Conservation (phyloP, 2,888 invertebrate genomes). For the Steinernema hermaphroditum region DNA sequence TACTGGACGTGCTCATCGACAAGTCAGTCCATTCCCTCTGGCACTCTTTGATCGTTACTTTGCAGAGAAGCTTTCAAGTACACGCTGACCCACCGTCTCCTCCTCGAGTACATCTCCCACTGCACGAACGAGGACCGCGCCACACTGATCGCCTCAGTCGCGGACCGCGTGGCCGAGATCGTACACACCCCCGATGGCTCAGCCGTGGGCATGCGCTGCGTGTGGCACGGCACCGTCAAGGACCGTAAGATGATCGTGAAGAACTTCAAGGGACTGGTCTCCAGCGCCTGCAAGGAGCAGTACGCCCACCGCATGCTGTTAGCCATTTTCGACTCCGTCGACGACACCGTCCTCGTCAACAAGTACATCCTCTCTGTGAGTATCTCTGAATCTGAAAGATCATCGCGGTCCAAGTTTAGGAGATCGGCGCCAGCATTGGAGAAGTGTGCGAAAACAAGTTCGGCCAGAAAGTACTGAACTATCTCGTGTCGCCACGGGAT, state of each 20-base stretch:
- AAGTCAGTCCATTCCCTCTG: constrained; percentile 68
- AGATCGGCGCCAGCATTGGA: constrained; percentile 55
- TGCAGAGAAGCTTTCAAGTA: constrained; percentile 68
- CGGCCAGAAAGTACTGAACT: constrained; percentile 84
- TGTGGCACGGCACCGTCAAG: constrained; percentile 79
- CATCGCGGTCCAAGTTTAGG: constrained; percentile 41
- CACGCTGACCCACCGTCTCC: constrained; percentile 79
- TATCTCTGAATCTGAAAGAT: constrained; percentile 1
- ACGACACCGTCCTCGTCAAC: constrained; percentile 86
- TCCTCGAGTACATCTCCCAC: constrained; percentile 79
- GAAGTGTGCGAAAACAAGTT: constrained; percentile 73
- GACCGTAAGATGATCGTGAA: constrained; percentile 75
- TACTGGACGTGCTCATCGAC: constrained; percentile 68
- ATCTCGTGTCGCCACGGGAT: constrained; percentile 84
- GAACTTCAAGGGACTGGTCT: constrained; percentile 81
- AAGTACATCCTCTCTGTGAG: constrained; percentile 74
- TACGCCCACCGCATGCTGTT: constrained; percentile 81
- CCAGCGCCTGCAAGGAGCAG: constrained; percentile 81
- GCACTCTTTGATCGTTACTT: neutral
- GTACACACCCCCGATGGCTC: constrained; percentile 74
- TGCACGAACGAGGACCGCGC: constrained; percentile 72
- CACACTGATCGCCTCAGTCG: constrained; percentile 78
- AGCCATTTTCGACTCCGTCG: constrained; percentile 83
- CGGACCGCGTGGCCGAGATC: constrained; percentile 73
- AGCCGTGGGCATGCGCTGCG: constrained; percentile 79